Conservation (phyloP, 2,888 invertebrate genomes). For the Melanophora roralis region DNA sequence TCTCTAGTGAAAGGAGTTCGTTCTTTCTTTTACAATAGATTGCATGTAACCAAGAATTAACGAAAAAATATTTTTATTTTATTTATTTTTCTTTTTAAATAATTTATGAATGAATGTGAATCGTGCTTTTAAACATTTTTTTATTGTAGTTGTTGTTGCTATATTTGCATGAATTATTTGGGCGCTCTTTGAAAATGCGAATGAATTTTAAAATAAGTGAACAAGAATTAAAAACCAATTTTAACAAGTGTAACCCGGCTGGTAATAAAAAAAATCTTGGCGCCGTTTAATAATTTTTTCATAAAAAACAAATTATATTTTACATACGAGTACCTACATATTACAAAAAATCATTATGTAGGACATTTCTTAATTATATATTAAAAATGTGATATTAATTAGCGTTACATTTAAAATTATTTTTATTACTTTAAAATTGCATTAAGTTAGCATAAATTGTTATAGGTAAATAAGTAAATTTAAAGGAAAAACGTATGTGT, state of each 20-base stretch:
- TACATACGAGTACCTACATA: no score
- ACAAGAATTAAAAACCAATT: not conserved
- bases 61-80: constrained; percentile 10
- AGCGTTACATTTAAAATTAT: constrained; percentile 2
- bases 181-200: not conserved
- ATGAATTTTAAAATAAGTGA: constrained; percentile 9
- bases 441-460: not conserved
- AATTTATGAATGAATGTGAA: constrained; percentile 59
- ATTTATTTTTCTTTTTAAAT: constrained; percentile 32
- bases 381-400: constrained; percentile 34
- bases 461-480: not conserved
- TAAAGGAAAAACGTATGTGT: not conserved
- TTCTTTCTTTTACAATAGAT: constrained; percentile 29
- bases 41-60: constrained; percentile 49
- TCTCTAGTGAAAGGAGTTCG: not conserved
- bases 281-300: constrained; percentile 51
- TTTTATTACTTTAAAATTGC: not conserved
- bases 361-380: constrained; percentile 17
- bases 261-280: constrained; percentile 49
- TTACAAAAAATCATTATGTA: no score
- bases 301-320: constrained; percentile 50
- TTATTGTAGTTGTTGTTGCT: not conserved
- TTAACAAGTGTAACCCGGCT: constrained; percentile 38
- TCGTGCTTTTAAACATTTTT: constrained; percentile 34
- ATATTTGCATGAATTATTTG: not conserved